Percentiles rank a stretch among this genome's conserved stretches.
phyloP scores from a whole-genome alignment of 2,888 invertebrate genomes.

The Idaea aversata region DNA sequence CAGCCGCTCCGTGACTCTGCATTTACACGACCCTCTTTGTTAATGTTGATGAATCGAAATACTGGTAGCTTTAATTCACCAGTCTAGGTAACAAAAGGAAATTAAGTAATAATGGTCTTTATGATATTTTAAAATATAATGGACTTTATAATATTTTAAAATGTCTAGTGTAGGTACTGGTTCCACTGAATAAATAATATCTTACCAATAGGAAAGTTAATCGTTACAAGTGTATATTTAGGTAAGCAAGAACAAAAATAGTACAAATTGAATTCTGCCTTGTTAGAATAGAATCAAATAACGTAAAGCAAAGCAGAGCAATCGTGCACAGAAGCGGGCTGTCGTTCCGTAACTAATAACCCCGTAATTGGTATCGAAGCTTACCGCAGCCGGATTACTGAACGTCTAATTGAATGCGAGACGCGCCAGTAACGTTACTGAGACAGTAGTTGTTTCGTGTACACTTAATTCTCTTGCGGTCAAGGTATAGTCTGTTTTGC shows the following conservation, averaged over 20 bases:
- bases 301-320: constrained; percentile 33
- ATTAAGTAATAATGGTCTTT: background rate
- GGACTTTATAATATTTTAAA: background rate
- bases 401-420: constrained; percentile 80
- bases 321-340: constrained; percentile 44
- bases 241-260: constrained; percentile 8
- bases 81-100: background rate
- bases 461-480: constrained; percentile 71
- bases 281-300: constrained; percentile 43
- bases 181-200: background rate
- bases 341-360: constrained; percentile 75
- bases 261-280: constrained; percentile 20
- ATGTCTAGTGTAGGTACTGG: background rate
- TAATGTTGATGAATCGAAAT: constrained; percentile 47
- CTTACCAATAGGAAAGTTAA: background rate
- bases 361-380: constrained; percentile 80
- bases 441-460: constrained; percentile 35
- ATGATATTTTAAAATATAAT: background rate
- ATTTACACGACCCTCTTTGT: constrained; percentile 36
- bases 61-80: constrained; percentile 11
- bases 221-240: background rate
- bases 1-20: constrained; percentile 50
- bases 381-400: constrained; percentile 78
- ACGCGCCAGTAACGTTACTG: constrained; percentile 46
- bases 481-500: constrained; percentile 64